These are phyloP conservation scores for Ageneiosus marmoratus DNA, from an alignment of 2,113 vertebrate species.

Conservation along the genomic window DNA sequence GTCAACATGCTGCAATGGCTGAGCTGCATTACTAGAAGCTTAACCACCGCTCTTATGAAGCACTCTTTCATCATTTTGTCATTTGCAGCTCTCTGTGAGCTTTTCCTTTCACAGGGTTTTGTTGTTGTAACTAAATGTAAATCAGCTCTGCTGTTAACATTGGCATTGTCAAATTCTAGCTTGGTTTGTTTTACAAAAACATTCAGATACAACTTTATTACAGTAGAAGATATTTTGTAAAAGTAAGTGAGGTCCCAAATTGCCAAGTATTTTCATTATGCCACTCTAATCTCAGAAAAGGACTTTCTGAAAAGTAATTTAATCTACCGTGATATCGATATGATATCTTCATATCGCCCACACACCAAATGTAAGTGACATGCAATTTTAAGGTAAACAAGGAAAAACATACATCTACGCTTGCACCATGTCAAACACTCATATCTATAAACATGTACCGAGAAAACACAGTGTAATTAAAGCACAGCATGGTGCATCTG, in stretches of 20 bases:
- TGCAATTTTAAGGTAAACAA: slow-evolving; percentile 32
- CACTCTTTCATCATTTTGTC: not conserved
- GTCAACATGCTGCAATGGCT: not conserved
- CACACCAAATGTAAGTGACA: slow-evolving; percentile 8
- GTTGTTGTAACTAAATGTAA: not conserved
- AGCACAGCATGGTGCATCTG: not conserved
- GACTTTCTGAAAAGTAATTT: not conserved
- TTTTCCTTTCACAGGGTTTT: not conserved
- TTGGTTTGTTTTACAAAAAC: not conserved
- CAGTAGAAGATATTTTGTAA: not conserved
- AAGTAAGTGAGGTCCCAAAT: not conserved
- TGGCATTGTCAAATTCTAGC: not conserved
- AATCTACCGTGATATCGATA: not conserved
- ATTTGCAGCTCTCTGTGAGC: not conserved
- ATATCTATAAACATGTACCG: slow-evolving; percentile 4
- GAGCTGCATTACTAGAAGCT: not conserved
- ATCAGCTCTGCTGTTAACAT: not conserved
- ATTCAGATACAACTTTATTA: not conserved
- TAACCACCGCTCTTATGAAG: no score
- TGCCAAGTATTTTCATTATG: not conserved
- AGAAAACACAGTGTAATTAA: slow-evolving; percentile 1
- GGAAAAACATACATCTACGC: not conserved
- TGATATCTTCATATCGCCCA: no score
- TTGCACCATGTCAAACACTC: slow-evolving; percentile 18
- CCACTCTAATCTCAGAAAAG: not conserved